Conservation (phyloP, 2,113 vertebrate genomes). For the Microcebus griseorufus region DNA sequence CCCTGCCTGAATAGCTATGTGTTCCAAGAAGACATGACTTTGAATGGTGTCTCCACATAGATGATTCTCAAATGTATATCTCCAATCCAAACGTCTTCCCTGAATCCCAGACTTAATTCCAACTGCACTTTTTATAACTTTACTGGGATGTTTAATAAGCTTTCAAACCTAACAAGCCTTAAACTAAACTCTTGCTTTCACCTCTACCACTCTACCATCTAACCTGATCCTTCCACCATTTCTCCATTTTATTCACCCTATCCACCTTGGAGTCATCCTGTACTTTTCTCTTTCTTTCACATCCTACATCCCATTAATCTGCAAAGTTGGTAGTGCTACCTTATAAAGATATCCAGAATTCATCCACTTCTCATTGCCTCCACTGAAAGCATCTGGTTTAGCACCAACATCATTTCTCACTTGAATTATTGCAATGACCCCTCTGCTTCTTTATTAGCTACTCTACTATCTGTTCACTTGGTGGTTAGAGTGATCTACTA, state of each 20-base stretch:
- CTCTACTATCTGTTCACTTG: not conserved
- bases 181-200: not conserved
- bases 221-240: not conserved
- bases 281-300: not conserved
- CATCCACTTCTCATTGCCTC: not conserved
- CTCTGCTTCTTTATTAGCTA: not conserved
- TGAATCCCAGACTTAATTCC: not conserved
- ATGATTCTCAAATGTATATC: not conserved
- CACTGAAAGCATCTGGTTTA: not conserved
- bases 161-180: not conserved
- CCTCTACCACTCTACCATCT: not conserved
- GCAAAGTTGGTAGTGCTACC: not conserved
- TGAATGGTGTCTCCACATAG: not conserved
- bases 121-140: not conserved
- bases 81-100: not conserved
- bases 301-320: not conserved
- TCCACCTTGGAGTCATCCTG: not conserved
- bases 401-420: not conserved
- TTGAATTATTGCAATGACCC: not conserved
- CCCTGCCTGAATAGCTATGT: not conserved
- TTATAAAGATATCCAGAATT: conserved; percentile 1
- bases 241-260: not conserved
- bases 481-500: not conserved
- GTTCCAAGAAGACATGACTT: not conserved
- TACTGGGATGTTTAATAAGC: not conserved